Conservation (phyloP, 2,797 vertebrate genomes). For the Orientallactaga sibirica region DNA sequence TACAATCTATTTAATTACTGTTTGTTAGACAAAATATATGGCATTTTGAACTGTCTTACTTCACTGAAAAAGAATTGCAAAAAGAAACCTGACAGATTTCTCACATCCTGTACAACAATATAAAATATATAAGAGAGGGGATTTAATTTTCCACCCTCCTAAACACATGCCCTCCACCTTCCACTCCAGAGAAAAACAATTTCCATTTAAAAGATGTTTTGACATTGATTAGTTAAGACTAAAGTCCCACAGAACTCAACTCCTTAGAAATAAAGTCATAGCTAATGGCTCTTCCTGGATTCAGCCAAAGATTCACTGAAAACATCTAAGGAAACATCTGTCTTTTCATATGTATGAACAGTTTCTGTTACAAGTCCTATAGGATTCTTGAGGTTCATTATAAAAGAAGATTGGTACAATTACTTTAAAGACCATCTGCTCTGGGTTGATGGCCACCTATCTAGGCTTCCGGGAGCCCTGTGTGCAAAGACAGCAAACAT, state of each 20-base stretch:
- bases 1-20: not conserved
- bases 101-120: not conserved
- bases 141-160: constrained; percentile 23
- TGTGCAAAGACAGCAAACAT: constrained; percentile 81
- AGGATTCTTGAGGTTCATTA: constrained; percentile 85
- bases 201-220: constrained; percentile 77
- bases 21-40: not conserved
- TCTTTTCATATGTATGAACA: constrained; percentile 83
- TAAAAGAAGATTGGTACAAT: constrained; percentile 79
- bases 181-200: constrained; percentile 43
- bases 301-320: constrained; percentile 67
- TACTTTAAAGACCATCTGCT: constrained; percentile 87
- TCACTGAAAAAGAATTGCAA: not conserved
- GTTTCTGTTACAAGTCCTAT: constrained; percentile 81
- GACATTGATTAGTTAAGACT: constrained; percentile 78
- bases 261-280: constrained; percentile 73
- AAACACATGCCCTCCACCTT: not conserved
- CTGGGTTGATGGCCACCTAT: constrained; percentile 82
- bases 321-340: constrained; percentile 74
- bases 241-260: constrained; percentile 56
- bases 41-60: constrained; percentile 25
- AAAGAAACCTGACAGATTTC: not conserved
- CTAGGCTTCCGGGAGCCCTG: constrained; percentile 75
- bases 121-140: constrained; percentile 8
- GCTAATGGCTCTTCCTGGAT: constrained; percentile 77